These are phyloP conservation scores for Pegoplata infirma DNA, from an alignment of 2,888 invertebrate species.

Conservation along the genomic window DNA sequence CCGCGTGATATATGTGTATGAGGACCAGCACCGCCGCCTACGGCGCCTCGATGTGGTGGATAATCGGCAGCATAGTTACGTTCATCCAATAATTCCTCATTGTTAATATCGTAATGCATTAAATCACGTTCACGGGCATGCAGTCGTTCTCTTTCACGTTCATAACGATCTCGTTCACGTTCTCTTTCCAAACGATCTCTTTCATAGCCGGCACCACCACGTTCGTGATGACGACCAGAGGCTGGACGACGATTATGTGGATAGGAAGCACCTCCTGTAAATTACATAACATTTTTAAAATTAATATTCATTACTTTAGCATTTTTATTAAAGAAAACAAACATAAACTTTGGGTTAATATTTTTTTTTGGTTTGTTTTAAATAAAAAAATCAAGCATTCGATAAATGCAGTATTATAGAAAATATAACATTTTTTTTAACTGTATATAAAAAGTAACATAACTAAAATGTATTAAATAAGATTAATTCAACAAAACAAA, in stretches of 20 bases:
- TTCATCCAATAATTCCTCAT: slow-evolving; percentile 77
- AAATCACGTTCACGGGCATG: slow-evolving; percentile 77
- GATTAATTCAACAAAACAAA: slow-evolving; percentile 51
- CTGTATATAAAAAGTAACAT: slow-evolving; percentile 53
- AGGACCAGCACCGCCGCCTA: slow-evolving; percentile 66
- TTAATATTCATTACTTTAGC: slow-evolving; percentile 13
- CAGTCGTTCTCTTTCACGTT: slow-evolving; percentile 73
- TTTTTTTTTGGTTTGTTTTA: slow-evolving; percentile 38
- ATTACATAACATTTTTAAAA: slow-evolving; percentile 42
- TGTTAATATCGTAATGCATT: slow-evolving; percentile 78
- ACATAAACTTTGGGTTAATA: slow-evolving; percentile 53
- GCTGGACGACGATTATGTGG: slow-evolving; percentile 76
- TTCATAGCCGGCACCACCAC: slow-evolving; percentile 67
- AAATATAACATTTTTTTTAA: slow-evolving; percentile 32
- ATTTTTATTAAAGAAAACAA: background rate
- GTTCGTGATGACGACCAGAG: slow-evolving; percentile 73
- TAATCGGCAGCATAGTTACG: slow-evolving; percentile 75
- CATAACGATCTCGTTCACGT: slow-evolving; percentile 68
- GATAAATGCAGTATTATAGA: slow-evolving; percentile 55
- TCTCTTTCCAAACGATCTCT: slow-evolving; percentile 71
- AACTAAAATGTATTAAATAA: slow-evolving; percentile 53
- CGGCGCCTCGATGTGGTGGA: slow-evolving; percentile 69
- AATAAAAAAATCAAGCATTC: slow-evolving; percentile 57
- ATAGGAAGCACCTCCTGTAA: slow-evolving; percentile 77
- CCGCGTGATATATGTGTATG: slow-evolving; percentile 61